Evolutionary conservation across 2,888 invertebrate genomes (phyloP).

Genomic region (Azorinus chamasolen): DNA sequence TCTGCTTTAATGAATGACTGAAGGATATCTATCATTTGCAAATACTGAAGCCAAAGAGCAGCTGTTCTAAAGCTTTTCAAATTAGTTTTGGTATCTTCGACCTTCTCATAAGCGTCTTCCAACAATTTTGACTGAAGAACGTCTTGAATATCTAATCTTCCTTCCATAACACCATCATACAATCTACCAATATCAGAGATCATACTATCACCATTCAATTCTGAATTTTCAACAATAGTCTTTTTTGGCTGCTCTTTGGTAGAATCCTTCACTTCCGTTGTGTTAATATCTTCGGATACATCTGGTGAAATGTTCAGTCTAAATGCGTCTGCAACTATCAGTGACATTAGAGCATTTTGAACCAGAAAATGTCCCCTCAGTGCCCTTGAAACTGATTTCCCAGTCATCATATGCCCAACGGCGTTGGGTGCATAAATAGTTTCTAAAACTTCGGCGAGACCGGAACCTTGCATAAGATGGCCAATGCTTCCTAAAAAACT

Average conservation of each 20-base stretch:
- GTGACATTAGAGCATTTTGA: constrained; percentile 37
- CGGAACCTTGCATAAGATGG: constrained; percentile 51
- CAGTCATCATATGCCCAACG: constrained; percentile 67
- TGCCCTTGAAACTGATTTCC: constrained; percentile 66
- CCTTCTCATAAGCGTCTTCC: not conserved
- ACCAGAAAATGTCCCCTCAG: constrained; percentile 64
- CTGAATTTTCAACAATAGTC: not conserved
- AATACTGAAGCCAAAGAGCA: constrained; percentile 38
- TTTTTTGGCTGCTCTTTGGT: not conserved
- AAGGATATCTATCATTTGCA: constrained; percentile 46
- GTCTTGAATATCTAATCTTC: not conserved
- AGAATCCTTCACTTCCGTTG: not conserved
- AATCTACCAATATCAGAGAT: not conserved
- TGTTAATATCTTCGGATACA: not conserved
- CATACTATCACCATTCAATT: too few relatives aligned
- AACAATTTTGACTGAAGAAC: not conserved
- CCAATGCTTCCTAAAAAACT: constrained; percentile 72
- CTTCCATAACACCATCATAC: not conserved
- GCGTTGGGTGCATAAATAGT: constrained; percentile 66
- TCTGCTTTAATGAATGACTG: constrained; percentile 60
- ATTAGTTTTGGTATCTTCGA: not conserved
- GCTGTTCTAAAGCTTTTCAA: constrained; percentile 30
- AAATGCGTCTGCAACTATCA: constrained; percentile 3
- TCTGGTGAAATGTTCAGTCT: too few relatives aligned
- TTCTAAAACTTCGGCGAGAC: constrained; percentile 65